A percentile compares a stretch with the other conserved stretches of the same genome.
phyloP scores from a whole-genome alignment of 2,888 invertebrate genomes.

The Drosophila pullipes region DNA sequence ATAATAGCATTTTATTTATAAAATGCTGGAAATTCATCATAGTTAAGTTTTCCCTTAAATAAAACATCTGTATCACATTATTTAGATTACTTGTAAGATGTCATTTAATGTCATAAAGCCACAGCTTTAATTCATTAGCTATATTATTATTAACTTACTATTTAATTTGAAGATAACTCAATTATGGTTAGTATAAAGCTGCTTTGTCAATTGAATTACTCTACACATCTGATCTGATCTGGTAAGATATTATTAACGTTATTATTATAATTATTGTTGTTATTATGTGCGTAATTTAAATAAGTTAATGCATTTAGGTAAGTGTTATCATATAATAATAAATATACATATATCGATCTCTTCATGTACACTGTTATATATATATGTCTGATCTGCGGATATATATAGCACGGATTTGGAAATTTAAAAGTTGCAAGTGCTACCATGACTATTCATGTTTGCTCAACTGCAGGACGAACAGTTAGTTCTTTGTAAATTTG shows the following conservation, averaged over 20 bases:
- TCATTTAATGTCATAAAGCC: background rate
- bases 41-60: background rate
- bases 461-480: slow-evolving; percentile 9
- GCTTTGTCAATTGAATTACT: too few relatives aligned
- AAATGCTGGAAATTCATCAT: background rate
- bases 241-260: background rate
- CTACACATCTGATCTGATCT: too few relatives aligned
- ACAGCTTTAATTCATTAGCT: background rate
- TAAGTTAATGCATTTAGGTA: too few relatives aligned
- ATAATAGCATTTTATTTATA: background rate
- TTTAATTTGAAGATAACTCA: background rate
- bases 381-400: background rate
- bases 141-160: background rate
- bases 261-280: background rate
- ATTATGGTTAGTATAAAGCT: background rate
- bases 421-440: slow-evolving; percentile 15
- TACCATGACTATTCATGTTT: slow-evolving; percentile 24
- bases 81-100: background rate
- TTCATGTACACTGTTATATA: background rate
- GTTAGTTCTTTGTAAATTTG: slow-evolving; percentile 32
- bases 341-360: background rate
- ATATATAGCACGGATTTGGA: background rate
- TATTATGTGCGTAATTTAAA: too few relatives aligned
- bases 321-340: background rate
- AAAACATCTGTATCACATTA: background rate